Evolutionary conservation across 1,140 invertebrate genomes (phyloP).

Genomic region (Pseudomyrmex flavicornis): DNA sequence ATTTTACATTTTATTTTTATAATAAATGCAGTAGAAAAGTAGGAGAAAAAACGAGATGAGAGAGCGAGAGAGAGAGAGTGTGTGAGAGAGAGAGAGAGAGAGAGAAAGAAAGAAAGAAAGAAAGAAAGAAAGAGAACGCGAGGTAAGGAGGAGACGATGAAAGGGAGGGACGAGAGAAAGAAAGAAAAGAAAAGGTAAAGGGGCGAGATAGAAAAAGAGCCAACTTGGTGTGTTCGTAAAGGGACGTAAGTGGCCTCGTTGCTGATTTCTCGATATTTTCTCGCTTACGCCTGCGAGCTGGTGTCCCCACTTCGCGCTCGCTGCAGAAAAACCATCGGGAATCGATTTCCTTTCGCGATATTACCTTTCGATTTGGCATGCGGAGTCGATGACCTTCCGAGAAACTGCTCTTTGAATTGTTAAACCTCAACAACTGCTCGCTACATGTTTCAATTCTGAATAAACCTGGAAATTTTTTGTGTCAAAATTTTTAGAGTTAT

Average conservation of each 20-base stretch:
- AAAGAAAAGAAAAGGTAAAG: constrained; percentile 22
- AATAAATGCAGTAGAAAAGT: constrained; percentile 81
- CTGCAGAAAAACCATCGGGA: constrained; percentile 45
- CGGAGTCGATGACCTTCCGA: constrained; percentile 63
- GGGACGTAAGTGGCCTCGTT: constrained; percentile 74
- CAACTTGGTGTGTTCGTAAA: constrained; percentile 65
- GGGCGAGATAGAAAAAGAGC: constrained; percentile 57
- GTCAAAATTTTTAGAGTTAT: constrained; percentile 21
- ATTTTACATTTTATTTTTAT: constrained; percentile 86
- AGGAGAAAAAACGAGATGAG: constrained; percentile 60
- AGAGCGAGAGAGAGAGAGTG: constrained; percentile 28
- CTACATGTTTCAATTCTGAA: constrained; percentile 14
- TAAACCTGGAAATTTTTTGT: background rate
- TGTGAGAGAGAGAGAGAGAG: constrained; percentile 27
- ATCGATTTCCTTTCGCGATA: constrained; percentile 60
- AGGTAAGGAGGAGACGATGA: background rate
- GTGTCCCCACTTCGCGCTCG: constrained; percentile 30
- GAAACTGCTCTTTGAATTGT: constrained; percentile 31
- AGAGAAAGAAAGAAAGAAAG: too few relatives aligned
- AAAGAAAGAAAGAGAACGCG: constrained; percentile 22
- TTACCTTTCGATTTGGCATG: constrained; percentile 62
- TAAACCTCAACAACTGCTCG: constrained; percentile 40
- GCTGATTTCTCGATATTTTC: constrained; percentile 72
- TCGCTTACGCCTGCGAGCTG: constrained; percentile 44
- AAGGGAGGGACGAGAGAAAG: background rate